Evolutionary conservation across 1,140 invertebrate species (phyloP), one percentile per base, ranked within the genome.

Genomic region (Drosophila ohnishii): DNA sequence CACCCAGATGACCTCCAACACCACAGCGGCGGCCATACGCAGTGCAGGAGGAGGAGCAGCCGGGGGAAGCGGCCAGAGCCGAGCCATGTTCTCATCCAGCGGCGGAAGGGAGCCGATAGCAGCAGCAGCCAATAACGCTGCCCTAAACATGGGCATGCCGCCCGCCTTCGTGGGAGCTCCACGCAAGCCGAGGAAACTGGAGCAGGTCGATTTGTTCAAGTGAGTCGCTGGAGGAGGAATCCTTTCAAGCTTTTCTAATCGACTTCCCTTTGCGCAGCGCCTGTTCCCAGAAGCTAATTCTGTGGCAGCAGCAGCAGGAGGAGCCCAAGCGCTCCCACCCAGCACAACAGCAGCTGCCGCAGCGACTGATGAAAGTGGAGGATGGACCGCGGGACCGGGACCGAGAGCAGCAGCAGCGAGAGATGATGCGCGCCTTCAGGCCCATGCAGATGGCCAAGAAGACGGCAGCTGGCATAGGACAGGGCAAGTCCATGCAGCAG

Each of bases 121-220:
- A 22, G 42, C 42, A 11, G 66, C 51, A 13, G 28, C 35, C 9
- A 47, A 16, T 5, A 16, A 45, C 5, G 30, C 47, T 7, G 47
- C 60, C 0, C 30, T 53, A 0, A 30, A 42, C 25, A 47, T 63
- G 11, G 58, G 48, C 1, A 4, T 63, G 8, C 84, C 84, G 13
- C 67, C 83, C 1, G 39, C 62, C 5, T 72, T 63, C 22, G 7
- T 84, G 16, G 80, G 70, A 22, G 73, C 78, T 2, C 35, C 59
- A 7, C 79, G 80, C 8, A 72, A 77, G 39, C 77, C 70, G 10
- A 66, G 65, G 6, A 90, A 79, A 51, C 48, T 82, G 32, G 89
- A 88, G 48, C 85, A 91, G 19, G 73, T 86, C 14, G 90, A 92
- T 63, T 56, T 92, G 40, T 81, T 92, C 13, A 88, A 77, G 91